Percentiles rank a stretch among this genome's conserved stretches.
These are phyloP conservation scores for Apamea sordens DNA, from an alignment of 2,888 invertebrate genomes.

Conservation along the genomic window DNA sequence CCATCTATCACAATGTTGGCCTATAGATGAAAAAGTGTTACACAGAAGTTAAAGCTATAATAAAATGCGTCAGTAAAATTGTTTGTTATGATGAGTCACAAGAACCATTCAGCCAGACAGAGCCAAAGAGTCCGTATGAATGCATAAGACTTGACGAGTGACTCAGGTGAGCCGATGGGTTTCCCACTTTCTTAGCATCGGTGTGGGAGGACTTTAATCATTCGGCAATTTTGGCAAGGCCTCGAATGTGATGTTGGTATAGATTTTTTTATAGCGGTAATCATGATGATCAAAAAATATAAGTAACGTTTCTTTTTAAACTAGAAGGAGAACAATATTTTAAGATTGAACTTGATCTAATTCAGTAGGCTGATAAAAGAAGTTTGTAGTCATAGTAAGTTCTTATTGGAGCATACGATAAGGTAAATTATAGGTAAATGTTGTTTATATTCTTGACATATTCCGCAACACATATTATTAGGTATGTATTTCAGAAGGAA, in stretches of 20 bases:
- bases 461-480: too few relatives aligned
- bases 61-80: slow-evolving; percentile 31
- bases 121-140: slow-evolving; percentile 68
- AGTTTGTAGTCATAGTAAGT: neutral
- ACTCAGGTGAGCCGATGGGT: slow-evolving; percentile 67
- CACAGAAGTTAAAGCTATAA: slow-evolving; percentile 25
- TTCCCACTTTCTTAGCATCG: slow-evolving; percentile 70
- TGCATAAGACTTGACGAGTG: slow-evolving; percentile 63
- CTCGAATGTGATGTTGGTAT: slow-evolving; percentile 5
- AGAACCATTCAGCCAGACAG: slow-evolving; percentile 29
- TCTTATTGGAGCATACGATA: neutral
- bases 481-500: neutral
- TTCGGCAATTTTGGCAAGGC: slow-evolving; percentile 27
- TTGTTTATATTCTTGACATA: neutral
- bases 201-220: slow-evolving; percentile 56
- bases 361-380: neutral
- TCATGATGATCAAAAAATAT: neutral
- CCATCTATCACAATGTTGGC: neutral
- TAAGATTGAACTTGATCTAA: neutral
- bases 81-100: slow-evolving; percentile 64
- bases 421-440: neutral
- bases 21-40: slow-evolving; percentile 23
- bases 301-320: neutral
- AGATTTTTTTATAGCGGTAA: neutral
- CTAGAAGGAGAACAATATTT: too few relatives aligned